Percentiles rank a stretch among this genome's conserved stretches.
These are phyloP conservation scores for Entosphenus tridentatus DNA, from an alignment of 2,113 vertebrate genomes.

Conservation along the genomic window DNA sequence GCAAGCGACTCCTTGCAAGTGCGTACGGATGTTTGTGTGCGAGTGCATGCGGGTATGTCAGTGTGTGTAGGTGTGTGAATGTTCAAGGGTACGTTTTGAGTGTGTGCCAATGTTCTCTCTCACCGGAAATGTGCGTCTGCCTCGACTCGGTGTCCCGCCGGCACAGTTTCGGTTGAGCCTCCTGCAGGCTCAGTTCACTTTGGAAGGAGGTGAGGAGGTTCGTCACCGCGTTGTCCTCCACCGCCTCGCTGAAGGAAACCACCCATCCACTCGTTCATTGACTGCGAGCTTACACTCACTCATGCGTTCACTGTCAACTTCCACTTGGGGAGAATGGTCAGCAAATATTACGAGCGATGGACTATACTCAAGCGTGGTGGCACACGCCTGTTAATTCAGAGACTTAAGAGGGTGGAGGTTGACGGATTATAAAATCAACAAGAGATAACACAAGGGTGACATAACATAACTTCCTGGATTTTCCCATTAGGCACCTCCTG, in stretches of 20 bases:
- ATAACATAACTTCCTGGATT: no score
- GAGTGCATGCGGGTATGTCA: background rate
- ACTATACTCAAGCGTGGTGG: no score
- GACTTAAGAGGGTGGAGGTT: no score
- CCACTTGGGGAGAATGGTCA: constrained; percentile 1
- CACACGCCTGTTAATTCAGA: no score
- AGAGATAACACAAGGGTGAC: no score
- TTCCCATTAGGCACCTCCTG: no score
- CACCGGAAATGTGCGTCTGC: constrained; percentile 75
- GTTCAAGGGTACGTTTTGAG: constrained; percentile 9
- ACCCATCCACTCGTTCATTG: background rate
- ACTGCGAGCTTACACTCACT: background rate
- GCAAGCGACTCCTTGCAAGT: no score
- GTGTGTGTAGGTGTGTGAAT: background rate
- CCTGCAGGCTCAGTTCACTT: constrained; percentile 41
- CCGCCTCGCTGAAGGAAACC: constrained; percentile 25
- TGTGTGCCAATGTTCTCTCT: constrained; percentile 9
- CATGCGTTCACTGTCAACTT: background rate
- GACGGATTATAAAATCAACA: no score
- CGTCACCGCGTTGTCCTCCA: constrained; percentile 43
- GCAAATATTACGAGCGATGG: no score
- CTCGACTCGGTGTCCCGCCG: constrained; percentile 45
- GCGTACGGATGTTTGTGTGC: background rate
- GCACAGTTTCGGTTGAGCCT: constrained; percentile 54
- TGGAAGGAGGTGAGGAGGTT: constrained; percentile 70